Conservation (phyloP, 2,113 vertebrate genomes). For the Manacus vitellinus region DNA sequence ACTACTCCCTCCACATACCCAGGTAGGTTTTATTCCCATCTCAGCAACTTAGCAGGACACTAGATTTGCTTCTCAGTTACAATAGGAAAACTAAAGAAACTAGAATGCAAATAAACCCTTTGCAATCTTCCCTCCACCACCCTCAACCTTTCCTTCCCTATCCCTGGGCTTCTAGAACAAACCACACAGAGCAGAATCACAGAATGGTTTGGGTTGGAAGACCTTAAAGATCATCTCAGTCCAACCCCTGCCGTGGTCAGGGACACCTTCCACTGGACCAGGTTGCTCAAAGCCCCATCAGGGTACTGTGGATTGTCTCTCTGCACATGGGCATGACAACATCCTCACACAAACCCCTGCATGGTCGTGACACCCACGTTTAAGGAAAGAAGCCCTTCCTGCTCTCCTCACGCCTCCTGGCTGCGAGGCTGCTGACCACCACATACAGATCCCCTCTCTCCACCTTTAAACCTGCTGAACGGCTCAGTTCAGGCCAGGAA, state of each 20-base stretch:
- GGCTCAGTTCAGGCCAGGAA: not conserved
- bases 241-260: not conserved
- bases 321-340: fast-evolving
- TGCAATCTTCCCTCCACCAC: not conserved
- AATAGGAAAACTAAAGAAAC: not conserved
- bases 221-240: not conserved
- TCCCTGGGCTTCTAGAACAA: not conserved
- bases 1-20: not conserved
- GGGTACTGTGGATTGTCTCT: not conserved
- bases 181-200: not conserved
- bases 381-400: not conserved
- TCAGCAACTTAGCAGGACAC: not conserved
- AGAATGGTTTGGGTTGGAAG: not conserved
- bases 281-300: not conserved
- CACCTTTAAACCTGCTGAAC: conserved; percentile 4
- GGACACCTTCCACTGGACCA: not conserved
- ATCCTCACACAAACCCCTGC: not conserved
- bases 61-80: not conserved
- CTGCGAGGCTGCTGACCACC: not conserved
- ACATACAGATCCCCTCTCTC: conserved; percentile 15
- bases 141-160: not conserved
- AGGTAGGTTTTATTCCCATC: not conserved
- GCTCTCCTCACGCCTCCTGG: not conserved
- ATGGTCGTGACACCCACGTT: not conserved
- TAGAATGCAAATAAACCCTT: not conserved